These are phyloP conservation scores for Papilio aristodemus DNA, from an alignment of 1,140 invertebrate genomes.

Conservation along the genomic window DNA sequence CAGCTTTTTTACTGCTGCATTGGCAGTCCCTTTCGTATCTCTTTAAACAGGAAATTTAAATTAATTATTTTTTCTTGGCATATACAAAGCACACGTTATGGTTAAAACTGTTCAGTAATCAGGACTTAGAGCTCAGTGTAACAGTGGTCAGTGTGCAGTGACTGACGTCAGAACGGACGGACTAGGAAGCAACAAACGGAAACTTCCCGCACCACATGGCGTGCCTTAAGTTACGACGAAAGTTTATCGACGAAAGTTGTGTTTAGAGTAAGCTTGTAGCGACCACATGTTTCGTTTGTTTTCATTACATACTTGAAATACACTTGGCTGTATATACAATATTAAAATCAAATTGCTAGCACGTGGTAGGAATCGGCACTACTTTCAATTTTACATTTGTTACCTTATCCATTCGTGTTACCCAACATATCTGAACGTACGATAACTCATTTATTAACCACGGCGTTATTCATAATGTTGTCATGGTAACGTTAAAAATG, in stretches of 20 bases:
- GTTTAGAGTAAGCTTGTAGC: not conserved
- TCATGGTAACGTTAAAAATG: not conserved
- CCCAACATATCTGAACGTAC: no score
- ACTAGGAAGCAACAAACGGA: conserved; percentile 6
- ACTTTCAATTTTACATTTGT: no score
- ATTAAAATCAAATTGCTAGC: no score
- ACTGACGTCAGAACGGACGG: not conserved
- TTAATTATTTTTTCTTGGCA: no score
- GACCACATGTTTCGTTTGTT: conserved; percentile 7
- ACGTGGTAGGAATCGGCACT: no score
- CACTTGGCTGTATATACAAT: not conserved
- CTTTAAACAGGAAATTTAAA: no score
- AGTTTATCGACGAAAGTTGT: conserved; percentile 14
- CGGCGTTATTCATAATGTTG: no score
- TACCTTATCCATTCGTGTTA: no score
- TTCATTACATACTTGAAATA: conserved; percentile 4
- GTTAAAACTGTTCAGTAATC: not conserved
- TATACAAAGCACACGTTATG: not conserved
- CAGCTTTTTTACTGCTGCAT: no score
- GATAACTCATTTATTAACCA: no score
- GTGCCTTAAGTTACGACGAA: conserved; percentile 15
- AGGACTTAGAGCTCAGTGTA: not conserved
- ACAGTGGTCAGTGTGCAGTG: conserved; percentile 6
- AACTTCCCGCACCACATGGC: conserved; percentile 13
- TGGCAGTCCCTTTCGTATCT: no score